These are phyloP conservation scores for Tridacna gigas DNA, from an alignment of 2,888 invertebrate genomes.

Conservation along the genomic window DNA sequence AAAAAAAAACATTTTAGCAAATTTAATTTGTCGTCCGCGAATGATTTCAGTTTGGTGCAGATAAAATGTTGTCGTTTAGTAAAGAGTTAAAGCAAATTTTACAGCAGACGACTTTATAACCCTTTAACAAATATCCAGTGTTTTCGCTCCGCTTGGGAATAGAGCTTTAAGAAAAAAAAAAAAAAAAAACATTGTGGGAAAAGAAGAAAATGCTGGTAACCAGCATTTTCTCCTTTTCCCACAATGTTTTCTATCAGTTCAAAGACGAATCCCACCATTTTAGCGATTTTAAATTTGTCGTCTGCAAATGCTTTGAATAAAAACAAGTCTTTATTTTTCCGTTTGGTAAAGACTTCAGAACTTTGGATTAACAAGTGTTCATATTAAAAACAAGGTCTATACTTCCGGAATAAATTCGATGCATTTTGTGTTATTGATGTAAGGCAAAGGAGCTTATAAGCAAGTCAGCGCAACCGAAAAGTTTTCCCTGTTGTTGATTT, in stretches of 20 bases:
- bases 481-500: constrained; percentile 1
- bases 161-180: background rate
- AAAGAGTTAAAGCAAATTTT: too few species aligned
- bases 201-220: background rate
- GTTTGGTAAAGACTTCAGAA: background rate
- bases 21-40: too few species aligned
- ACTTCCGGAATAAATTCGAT: too few species aligned
- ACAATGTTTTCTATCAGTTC: background rate
- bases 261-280: background rate
- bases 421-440: too few species aligned
- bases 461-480: too few species aligned
- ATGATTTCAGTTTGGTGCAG: too few species aligned
- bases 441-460: too few species aligned
- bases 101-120: background rate
- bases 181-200: background rate
- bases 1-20: too few species aligned
- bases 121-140: background rate
- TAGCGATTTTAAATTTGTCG: background rate
- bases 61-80: too few species aligned
- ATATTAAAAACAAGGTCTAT: too few species aligned
- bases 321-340: background rate
- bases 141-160: background rate
- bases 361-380: too few species aligned
- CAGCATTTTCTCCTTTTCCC: background rate
- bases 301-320: background rate